Evolutionary conservation across 2,113 vertebrate species (phyloP).

Genomic region (Mormyrus lacerda): DNA sequence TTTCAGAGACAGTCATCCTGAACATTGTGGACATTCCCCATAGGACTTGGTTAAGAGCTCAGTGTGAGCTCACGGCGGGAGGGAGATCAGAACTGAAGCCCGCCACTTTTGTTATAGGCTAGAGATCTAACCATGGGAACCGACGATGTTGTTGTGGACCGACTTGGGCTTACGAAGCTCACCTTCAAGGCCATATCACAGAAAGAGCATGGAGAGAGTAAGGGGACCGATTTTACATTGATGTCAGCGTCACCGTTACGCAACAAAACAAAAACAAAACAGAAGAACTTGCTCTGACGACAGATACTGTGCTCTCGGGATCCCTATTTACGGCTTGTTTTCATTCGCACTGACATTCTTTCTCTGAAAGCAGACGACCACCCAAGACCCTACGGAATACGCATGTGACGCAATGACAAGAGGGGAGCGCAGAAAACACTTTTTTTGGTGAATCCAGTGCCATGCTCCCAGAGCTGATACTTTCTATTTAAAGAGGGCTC

Average conservation of each 20-base stretch:
- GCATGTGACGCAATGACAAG: background rate
- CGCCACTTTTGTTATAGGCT: background rate
- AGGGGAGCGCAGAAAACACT: background rate
- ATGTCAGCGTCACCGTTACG: background rate
- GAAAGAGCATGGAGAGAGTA: background rate
- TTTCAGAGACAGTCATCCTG: background rate
- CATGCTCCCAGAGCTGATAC: background rate
- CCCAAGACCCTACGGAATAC: background rate
- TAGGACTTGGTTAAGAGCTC: background rate
- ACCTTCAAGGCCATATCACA: background rate
- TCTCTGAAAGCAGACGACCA: constrained; percentile 6
- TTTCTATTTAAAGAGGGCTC: background rate
- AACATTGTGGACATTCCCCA: background rate
- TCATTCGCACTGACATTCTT: background rate
- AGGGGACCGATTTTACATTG: background rate
- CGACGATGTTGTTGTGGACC: background rate
- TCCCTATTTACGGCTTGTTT: background rate
- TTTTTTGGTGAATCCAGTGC: background rate
- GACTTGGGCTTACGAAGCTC: background rate
- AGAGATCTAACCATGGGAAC: background rate
- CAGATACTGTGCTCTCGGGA: background rate
- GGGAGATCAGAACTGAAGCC: background rate
- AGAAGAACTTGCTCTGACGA: background rate
- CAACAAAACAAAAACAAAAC: background rate
- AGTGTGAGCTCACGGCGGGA: background rate